Base-by-base conservation (phyloP, 2,113 vertebrate species). In the Zosterops lateralis region DNA sequence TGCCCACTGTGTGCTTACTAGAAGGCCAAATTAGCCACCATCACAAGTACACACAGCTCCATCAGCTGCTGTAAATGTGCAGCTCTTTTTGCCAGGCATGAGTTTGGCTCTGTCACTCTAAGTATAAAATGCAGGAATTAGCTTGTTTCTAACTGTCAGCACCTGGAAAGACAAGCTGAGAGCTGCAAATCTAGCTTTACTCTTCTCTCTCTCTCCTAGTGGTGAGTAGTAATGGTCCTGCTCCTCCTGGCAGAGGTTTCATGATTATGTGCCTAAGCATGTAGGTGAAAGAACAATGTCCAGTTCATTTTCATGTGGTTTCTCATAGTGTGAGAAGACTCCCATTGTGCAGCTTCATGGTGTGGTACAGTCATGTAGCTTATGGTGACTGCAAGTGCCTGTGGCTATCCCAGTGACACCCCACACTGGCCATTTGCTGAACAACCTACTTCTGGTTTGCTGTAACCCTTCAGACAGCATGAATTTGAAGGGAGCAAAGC, bases 111-210 rank as follows among this genome's bases (percentile, higher is more conserved):
- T 62, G 48, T 57, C 21, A 17, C 31, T 5, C 4, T 44, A 64
- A 57, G 36, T 54, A 53, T 64, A 78, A 95, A 95, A 90, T 38
- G 14, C 53, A 92, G 58, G 84, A 84, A 92, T 96, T 68, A 81
- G 21, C 77, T 84, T n/a, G 57, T 86, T 92, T 71, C 79, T 79
- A 85, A 62, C 72, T 64, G 45, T 82, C 73, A 78, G 76, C 92
- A 90, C 61, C 91, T 89, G 91, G 73, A 82, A 92, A 53, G 54
- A 26, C 65, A 86, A 78, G 44, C 56, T 56, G 67, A 86, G 51
- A 86, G 60, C 64, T 76, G 75, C 61, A 92, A 95, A 84, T 77
- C 61, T 90, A 34, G 61, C 48, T 84, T 88, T 71, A 58, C n/a
- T 58, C 82, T 71, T 45, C 75, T 73, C 6, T 82, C 71, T 87